These are phyloP conservation scores for Epizoanthus rinbou DNA, from an alignment of 92 coral and sea anemone genomes.

Conservation along the genomic window DNA sequence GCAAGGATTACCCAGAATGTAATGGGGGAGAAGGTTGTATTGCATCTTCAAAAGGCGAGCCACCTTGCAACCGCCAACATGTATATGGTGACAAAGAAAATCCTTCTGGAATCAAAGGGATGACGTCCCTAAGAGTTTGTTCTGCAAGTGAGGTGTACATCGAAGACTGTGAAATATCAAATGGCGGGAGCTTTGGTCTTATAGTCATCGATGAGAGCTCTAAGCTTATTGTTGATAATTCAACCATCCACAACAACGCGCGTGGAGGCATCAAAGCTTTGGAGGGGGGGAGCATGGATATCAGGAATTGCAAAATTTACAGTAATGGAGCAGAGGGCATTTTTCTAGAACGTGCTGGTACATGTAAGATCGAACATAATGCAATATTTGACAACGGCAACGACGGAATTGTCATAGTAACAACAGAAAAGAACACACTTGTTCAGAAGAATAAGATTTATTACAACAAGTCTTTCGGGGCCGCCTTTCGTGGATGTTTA, in stretches of 20 bases:
- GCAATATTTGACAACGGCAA: slow-evolving; percentile 53
- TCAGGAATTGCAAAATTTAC: slow-evolving; percentile 56
- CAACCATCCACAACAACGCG: slow-evolving; percentile 28
- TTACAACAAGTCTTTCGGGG: slow-evolving; percentile 29
- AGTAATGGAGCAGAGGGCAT: slow-evolving; percentile 70
- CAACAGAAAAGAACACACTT: slow-evolving; percentile 7
- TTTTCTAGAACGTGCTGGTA: slow-evolving; percentile 65
- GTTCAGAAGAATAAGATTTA: slow-evolving; percentile 25
- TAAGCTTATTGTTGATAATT: neutral
- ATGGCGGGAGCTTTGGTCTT: slow-evolving; percentile 66
- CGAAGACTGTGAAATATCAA: slow-evolving; percentile 59
- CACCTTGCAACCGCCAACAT: slow-evolving; percentile 62
- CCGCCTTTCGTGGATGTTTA: slow-evolving; percentile 20
- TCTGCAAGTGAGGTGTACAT: slow-evolving; percentile 41
- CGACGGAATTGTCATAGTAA: slow-evolving; percentile 64
- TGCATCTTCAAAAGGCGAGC: slow-evolving; percentile 41
- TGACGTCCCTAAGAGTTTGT: slow-evolving; percentile 41
- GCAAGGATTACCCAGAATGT: slow-evolving; percentile 83
- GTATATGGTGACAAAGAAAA: slow-evolving; percentile 42
- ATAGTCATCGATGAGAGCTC: slow-evolving; percentile 32
- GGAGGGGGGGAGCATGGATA: slow-evolving; percentile 44
- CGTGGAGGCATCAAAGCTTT: slow-evolving; percentile 25
- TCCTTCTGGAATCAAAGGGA: slow-evolving; percentile 58
- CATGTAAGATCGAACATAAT: slow-evolving; percentile 47
- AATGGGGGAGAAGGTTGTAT: slow-evolving; percentile 78